Conservation (phyloP, 1,140 invertebrate genomes). For the Odontomachus brunneus region DNA sequence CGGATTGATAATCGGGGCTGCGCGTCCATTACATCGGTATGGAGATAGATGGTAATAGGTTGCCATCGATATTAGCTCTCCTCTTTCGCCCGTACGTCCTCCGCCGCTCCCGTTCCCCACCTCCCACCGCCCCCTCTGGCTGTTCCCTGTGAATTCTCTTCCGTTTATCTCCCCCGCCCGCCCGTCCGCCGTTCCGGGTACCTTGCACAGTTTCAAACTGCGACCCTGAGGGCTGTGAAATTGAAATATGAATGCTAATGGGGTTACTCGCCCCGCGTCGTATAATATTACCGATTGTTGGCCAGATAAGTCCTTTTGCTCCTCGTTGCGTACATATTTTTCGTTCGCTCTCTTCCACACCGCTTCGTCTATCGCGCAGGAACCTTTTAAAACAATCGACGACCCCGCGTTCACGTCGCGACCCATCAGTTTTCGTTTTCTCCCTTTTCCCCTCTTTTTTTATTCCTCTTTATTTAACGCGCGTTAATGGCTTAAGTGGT, state of each 20-base stretch:
- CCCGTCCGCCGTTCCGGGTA: slow-evolving; percentile 41
- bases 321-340: neutral
- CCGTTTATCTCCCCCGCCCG: slow-evolving; percentile 63
- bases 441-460: neutral
- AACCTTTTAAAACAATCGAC: neutral
- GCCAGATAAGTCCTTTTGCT: slow-evolving; percentile 55
- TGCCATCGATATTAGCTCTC: slow-evolving; percentile 75
- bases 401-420: neutral
- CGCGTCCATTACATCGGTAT: slow-evolving; percentile 77
- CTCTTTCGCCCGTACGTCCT: slow-evolving; percentile 55
- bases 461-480: neutral
- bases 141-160: slow-evolving; percentile 62
- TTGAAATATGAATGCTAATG: slow-evolving; percentile 82
- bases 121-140: slow-evolving; percentile 21
- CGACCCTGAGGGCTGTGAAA: slow-evolving; percentile 75
- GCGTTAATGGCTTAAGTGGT: neutral
- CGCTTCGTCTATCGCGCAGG: neutral
- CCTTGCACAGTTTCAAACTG: slow-evolving; percentile 65
- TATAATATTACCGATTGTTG: slow-evolving; percentile 74
- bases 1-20: slow-evolving; percentile 81
- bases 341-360: neutral
- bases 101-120: slow-evolving; percentile 8
- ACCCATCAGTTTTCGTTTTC: neutral
- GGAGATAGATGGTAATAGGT: slow-evolving; percentile 81
- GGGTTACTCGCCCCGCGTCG: slow-evolving; percentile 70